Evolutionary conservation across 2,888 invertebrate genomes (phyloP), one percentile per base, ranked within the genome.

Genomic region (Caenorhabditis uteleia): DNA sequence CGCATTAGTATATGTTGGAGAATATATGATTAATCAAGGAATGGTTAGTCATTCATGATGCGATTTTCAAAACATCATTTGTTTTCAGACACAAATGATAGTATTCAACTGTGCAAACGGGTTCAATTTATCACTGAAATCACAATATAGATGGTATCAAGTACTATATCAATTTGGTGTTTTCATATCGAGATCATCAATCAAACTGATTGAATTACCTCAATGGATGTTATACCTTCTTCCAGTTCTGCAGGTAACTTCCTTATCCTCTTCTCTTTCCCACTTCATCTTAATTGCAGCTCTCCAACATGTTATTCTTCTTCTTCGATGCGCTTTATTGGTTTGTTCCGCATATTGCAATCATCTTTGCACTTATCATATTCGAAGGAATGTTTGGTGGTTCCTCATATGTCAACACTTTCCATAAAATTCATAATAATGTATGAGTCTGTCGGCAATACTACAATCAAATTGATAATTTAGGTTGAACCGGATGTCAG

Each of bases 331-430:
- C 89, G 0, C 85, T 89, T 43, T 89, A 86, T 82, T 87, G 87
- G 79, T 89, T 88, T 80, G 86, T 90, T 36, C 89, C 89, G 14
- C 87, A 84, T 74, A 88, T 90, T 73, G 89, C 88, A 87, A 87
- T 90, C 42, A 86, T 89, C 7, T 87, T 90, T 74, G 86, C 83
- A 1, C 84, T 90, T 38, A 88, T 90, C 29, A 83, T 90, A 16
- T 90, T 88, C 87, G 90, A 91, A 84, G 91, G 91, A 1, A 83
- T 91, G 8, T 82, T 91, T 45, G 91, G 91, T 31, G 91, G 91
- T 42, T 88, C 87, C 8, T 88, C 90, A 5, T 91, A 91, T 83
- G 90, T 91, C 18, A 92, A 92, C 79, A 91, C 91, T 3, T 92
- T 90, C 84, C 89, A 90, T 80, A 87, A 86, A 75, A 90, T 92